These are phyloP conservation scores for Sciurus vulgaris DNA, from an alignment of 2,797 vertebrate species.

Conservation along the genomic window DNA sequence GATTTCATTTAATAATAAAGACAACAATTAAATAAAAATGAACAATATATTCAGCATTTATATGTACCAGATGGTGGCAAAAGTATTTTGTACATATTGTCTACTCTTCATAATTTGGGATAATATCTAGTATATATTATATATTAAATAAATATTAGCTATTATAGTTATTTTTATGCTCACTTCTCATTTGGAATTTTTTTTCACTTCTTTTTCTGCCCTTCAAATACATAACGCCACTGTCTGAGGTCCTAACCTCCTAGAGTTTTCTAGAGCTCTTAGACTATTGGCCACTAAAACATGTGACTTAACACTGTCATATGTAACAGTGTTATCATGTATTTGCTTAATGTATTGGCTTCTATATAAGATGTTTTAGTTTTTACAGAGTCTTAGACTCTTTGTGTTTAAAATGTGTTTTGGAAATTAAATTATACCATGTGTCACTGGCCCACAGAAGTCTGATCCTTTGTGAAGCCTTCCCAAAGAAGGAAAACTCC, in stretches of 20 bases:
- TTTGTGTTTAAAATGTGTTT: background rate
- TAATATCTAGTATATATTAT: background rate
- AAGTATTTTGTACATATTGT: background rate
- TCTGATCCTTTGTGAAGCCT: background rate
- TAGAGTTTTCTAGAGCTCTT: background rate
- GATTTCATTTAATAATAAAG: slow-evolving; percentile 7
- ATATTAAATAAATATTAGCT: background rate
- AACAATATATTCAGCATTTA: background rate
- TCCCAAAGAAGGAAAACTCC: background rate
- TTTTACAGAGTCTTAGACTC: background rate
- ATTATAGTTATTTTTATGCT: background rate
- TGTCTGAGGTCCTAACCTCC: background rate
- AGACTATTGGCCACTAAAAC: background rate
- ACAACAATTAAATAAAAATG: background rate
- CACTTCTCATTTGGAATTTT: slow-evolving; percentile 11
- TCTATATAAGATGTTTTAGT: background rate
- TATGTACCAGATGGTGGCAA: background rate
- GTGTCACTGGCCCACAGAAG: background rate
- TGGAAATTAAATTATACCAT: background rate
- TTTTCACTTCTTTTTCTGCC: background rate
- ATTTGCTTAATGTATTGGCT: background rate
- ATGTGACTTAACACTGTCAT: background rate
- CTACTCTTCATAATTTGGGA: slow-evolving; percentile 25
- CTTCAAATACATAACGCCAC: background rate
- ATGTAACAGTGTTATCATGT: background rate